Conservation (phyloP, 2,888 invertebrate species). For the Synergus gifuensis region DNA sequence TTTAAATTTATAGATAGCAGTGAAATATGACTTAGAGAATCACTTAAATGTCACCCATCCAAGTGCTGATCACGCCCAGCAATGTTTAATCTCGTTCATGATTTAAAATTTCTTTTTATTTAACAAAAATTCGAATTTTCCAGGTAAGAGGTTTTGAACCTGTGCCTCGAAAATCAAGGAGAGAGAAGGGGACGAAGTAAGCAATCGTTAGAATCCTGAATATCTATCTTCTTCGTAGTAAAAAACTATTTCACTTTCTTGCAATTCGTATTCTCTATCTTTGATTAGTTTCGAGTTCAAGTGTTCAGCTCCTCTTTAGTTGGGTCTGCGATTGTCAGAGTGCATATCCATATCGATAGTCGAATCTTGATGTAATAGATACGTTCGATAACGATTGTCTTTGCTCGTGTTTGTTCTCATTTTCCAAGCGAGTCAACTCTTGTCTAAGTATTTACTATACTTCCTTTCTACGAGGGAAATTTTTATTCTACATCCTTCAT, state of each 20-base stretch:
- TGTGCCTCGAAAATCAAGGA: background rate
- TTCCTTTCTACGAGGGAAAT: slow-evolving; percentile 28
- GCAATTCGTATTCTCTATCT: slow-evolving; percentile 18
- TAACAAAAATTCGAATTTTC: background rate
- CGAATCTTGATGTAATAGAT: slow-evolving; percentile 31
- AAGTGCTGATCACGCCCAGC: too few species aligned
- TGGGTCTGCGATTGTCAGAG: slow-evolving; percentile 19
- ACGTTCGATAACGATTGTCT: slow-evolving; percentile 31
- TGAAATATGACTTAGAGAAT: too few species aligned
- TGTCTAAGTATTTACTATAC: slow-evolving; percentile 10
- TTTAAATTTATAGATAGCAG: too few species aligned
- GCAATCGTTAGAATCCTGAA: background rate
- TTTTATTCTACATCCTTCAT: background rate
- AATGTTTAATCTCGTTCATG: too few species aligned
- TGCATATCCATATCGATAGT: slow-evolving; percentile 20
- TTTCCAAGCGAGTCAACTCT: slow-evolving; percentile 23
- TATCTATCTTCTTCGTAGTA: background rate
- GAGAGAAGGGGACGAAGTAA: slow-evolving; percentile 11
- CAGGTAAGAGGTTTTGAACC: background rate
- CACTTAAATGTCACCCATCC: too few species aligned
- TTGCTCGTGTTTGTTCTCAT: slow-evolving; percentile 25
- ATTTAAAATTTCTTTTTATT: background rate
- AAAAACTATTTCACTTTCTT: background rate
- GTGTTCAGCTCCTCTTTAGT: background rate
- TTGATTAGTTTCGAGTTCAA: slow-evolving; percentile 15